These are phyloP conservation scores for Caenorhabditis doughertyi DNA, from an alignment of 2,888 invertebrate genomes.

Conservation along the genomic window DNA sequence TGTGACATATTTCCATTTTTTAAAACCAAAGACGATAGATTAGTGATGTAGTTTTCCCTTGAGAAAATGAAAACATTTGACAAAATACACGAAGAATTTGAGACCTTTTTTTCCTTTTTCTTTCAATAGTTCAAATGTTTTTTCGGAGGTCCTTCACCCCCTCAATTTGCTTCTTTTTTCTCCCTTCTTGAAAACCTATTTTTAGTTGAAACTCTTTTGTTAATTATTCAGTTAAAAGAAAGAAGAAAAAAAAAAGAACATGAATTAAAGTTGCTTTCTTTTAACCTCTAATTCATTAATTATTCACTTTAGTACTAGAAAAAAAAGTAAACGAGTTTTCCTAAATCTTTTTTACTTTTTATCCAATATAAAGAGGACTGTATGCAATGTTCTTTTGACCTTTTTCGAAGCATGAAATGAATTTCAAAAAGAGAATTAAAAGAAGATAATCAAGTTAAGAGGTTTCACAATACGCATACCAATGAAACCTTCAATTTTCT, in stretches of 20 bases:
- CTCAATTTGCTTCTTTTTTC: slow-evolving; percentile 16
- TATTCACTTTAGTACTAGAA: slow-evolving; percentile 7
- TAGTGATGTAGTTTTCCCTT: slow-evolving; percentile 13
- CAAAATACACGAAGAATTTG: slow-evolving; percentile 5
- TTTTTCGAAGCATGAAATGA: slow-evolving; percentile 10
- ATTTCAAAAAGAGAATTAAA: neutral
- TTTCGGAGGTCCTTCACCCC: neutral
- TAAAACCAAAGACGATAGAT: slow-evolving; percentile 19
- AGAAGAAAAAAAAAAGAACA: slow-evolving; percentile 9
- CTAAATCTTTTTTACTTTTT: neutral
- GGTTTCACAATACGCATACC: neutral
- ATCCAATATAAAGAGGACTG: neutral
- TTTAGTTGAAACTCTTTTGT: slow-evolving; percentile 1
- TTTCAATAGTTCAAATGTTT: slow-evolving; percentile 20
- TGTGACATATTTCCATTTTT: slow-evolving; percentile 5
- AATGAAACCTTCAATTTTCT: slow-evolving; percentile 3
- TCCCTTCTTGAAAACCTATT: neutral
- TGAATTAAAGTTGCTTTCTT: slow-evolving; percentile 9
- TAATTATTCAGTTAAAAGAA: slow-evolving; percentile 7
- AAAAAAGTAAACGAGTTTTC: neutral
- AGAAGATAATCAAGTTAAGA: slow-evolving; percentile 1
- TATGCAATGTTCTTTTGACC: neutral
- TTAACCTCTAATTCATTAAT: slow-evolving; percentile 15
- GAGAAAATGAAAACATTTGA: slow-evolving; percentile 33
- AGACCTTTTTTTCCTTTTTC: neutral